Percentiles rank a stretch among this genome's conserved stretches.
These are phyloP conservation scores for Nudaria mundana DNA, from an alignment of 2,888 invertebrate species.

Conservation along the genomic window DNA sequence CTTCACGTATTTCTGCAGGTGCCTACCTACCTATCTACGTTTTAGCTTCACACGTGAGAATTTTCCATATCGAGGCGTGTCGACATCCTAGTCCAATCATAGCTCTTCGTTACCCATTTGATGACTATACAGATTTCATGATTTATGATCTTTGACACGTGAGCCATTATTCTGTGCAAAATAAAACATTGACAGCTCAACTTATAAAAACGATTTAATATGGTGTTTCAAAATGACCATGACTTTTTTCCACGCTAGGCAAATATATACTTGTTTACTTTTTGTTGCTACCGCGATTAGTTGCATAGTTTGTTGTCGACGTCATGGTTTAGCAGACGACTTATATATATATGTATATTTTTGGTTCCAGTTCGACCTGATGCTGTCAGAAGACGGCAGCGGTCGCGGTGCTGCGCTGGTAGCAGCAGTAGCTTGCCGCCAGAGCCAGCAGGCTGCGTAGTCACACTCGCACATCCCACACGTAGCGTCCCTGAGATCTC, in stretches of 20 bases:
- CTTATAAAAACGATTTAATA: not conserved
- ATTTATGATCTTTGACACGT: not conserved
- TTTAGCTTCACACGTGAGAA: no score
- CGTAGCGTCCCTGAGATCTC: conserved; percentile 32
- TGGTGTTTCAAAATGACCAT: not conserved
- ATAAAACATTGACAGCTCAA: not conserved
- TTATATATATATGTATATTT: no score
- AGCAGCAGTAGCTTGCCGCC: conserved; percentile 93
- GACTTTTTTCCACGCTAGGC: no score
- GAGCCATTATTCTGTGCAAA: not conserved
- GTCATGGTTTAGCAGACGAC: no score
- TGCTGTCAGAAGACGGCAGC: conserved; percentile 97
- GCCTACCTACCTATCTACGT: no score
- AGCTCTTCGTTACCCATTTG: no score
- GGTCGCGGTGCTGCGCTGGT: conserved; percentile 98
- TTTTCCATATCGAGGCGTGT: no score
- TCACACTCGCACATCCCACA: not conserved
- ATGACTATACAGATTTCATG: no score
- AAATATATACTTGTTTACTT: not conserved
- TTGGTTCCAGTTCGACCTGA: conserved; percentile 90
- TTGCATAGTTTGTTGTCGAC: no score
- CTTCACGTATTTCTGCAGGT: no score
- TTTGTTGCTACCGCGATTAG: not conserved
- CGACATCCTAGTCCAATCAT: no score
- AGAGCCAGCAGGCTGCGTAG: conserved; percentile 52